Evolutionary conservation across 35 echinoderm and acorn worm species (phyloP).

Genomic region (Anneissia japonica): DNA sequence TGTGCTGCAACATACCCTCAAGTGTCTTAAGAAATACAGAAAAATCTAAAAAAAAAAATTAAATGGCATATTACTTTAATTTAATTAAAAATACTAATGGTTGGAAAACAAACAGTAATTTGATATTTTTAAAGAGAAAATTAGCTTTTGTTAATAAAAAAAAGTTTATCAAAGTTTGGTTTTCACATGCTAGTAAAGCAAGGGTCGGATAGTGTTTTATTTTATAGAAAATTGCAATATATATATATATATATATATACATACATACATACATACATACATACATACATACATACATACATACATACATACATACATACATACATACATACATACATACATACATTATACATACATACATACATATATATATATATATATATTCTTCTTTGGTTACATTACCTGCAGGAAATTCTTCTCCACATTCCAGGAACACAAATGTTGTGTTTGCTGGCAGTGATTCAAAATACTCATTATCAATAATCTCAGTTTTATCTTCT

Average conservation of each 20-base stretch:
- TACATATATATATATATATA: background rate
- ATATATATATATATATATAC: too few relatives aligned
- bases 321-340: background rate
- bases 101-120: too few relatives aligned
- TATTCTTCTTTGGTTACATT: background rate
- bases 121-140: too few relatives aligned
- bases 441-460: background rate
- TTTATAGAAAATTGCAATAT: too few relatives aligned
- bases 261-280: conserved; percentile 1
- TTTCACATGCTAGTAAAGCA: too few relatives aligned
- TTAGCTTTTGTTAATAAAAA: too few relatives aligned
- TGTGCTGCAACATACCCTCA: background rate
- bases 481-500: background rate
- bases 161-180: too few relatives aligned
- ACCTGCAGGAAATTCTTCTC: background rate
- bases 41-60: background rate
- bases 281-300: conserved; percentile 3
- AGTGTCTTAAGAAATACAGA: background rate
- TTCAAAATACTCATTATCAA: background rate
- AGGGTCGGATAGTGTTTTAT: too few relatives aligned
- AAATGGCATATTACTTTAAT: too few relatives aligned
- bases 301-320: background rate
- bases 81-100: too few relatives aligned
- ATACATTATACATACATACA: background rate
- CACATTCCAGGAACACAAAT: background rate